Base-by-base conservation (phyloP, 2,888 invertebrate species). In the Macaria notata region DNA sequence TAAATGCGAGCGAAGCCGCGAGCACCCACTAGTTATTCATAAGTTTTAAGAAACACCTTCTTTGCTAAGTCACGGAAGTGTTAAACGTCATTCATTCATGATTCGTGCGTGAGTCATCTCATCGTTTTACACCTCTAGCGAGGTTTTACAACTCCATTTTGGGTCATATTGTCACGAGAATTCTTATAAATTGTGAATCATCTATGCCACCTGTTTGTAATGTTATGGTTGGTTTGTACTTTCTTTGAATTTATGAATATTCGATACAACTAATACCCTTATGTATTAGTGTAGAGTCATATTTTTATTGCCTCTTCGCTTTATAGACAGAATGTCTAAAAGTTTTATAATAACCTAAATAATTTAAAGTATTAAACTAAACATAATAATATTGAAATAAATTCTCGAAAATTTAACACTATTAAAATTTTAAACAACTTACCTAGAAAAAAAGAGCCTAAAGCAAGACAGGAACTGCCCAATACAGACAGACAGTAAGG, bases 391-490 rank as follows among this genome's bases (percentile, higher is more conserved):
- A 8, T 1, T 38, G 6, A 38, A 8, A 38, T 38, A 2, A 5
- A 1, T 19, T 19, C 19, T 19, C 19, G 19, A 19, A 19, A 38
- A 38, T 7, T 7, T 38, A 38, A 38, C 8, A 38, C 38, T 8
- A 38, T 38, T 38, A 2, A 3, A 7, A 8, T 38, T 7, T 7
- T 38, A 38, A 38, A 38, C 5, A 38, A 38, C 8, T 7, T 38
- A 38, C 1, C 1, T 8, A 5, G 1, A 7, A 7, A 38, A n/a
- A 38, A 38, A 38, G 5, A 38, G 41, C 45, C 55, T 46, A 49
- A 46, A 44, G 30, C 36, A 29, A 46, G 36, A 49, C 48, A 53
- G 57, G 57, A 58, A 53, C 53, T 58, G 42, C 49, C 49, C 45
- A 49, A 53, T 58, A 53, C 19, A 45, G 53, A 38, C n/a, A 39